These are phyloP conservation scores for Rhipidura dahli DNA, from an alignment of 2,113 vertebrate genomes.

Conservation along the genomic window DNA sequence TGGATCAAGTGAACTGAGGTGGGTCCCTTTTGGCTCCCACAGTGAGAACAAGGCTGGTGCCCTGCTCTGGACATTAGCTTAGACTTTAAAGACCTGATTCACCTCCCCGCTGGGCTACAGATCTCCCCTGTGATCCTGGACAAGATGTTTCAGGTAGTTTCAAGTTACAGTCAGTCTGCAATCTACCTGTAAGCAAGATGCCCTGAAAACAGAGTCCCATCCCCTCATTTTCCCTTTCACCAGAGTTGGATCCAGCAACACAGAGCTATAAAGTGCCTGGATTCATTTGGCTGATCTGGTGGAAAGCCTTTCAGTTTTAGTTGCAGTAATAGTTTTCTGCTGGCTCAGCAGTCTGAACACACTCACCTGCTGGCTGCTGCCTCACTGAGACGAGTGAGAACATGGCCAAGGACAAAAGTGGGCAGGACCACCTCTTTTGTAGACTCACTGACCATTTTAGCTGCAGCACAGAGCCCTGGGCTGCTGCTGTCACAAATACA, in stretches of 20 bases:
- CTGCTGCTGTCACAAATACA: not conserved
- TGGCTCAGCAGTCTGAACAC: not conserved
- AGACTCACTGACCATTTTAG: not conserved
- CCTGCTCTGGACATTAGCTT: not conserved
- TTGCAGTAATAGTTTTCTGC: not conserved
- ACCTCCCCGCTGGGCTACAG: not conserved
- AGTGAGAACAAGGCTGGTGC: not conserved
- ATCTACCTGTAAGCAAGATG: not conserved
- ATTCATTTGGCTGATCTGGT: not conserved
- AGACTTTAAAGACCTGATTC: not conserved
- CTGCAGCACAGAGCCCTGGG: not conserved
- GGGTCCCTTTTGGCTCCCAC: not conserved
- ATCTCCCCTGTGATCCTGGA: not conserved
- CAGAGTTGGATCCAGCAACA: not conserved
- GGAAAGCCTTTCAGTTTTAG: not conserved
- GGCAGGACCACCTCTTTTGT: not conserved
- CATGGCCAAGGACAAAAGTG: not conserved
- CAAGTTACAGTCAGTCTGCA: not conserved
- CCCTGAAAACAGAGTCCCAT: not conserved
- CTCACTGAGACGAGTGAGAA: not conserved
- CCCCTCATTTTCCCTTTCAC: not conserved
- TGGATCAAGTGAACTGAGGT: not conserved
- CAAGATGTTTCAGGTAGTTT: not conserved
- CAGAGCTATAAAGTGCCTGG: not conserved
- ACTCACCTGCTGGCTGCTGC: not conserved